These are phyloP conservation scores for Ectobius pallidus DNA, from an alignment of 2,888 invertebrate genomes.

Conservation along the genomic window DNA sequence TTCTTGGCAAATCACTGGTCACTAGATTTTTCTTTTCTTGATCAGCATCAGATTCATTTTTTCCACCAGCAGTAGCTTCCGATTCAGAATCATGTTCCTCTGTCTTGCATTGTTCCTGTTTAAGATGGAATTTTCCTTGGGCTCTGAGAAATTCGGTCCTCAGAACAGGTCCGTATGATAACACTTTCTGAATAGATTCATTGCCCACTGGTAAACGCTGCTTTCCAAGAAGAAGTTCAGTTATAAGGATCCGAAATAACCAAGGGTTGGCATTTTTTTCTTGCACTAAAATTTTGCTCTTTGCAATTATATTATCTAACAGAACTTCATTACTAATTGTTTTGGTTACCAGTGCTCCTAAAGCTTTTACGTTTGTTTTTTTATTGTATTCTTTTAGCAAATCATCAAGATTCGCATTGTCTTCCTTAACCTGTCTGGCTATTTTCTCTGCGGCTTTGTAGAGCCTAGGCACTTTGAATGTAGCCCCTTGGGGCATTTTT, in stretches of 20 bases:
- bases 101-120: background rate
- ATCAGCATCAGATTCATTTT: background rate
- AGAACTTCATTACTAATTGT: background rate
- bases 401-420: conserved; percentile 18
- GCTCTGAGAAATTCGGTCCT: conserved; percentile 7
- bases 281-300: background rate
- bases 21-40: background rate
- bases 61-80: background rate
- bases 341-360: background rate
- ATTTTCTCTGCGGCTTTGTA: conserved; percentile 11
- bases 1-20: background rate
- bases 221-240: conserved; percentile 25
- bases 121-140: background rate
- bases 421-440: background rate
- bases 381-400: background rate
- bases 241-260: conserved; percentile 6
- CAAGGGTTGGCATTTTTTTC: background rate
- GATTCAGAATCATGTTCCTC: background rate
- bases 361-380: conserved; percentile 3
- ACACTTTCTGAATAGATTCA: conserved; percentile 1
- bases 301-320: background rate
- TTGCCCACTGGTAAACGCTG: conserved; percentile 10
- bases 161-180: background rate
- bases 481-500: conserved; percentile 24
- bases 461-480: conserved; percentile 18